Percentiles rank a stretch among this genome's conserved stretches.
Evolutionary conservation across 2,888 invertebrate genomes (phyloP).

Genomic region (Drosophila testacea): DNA sequence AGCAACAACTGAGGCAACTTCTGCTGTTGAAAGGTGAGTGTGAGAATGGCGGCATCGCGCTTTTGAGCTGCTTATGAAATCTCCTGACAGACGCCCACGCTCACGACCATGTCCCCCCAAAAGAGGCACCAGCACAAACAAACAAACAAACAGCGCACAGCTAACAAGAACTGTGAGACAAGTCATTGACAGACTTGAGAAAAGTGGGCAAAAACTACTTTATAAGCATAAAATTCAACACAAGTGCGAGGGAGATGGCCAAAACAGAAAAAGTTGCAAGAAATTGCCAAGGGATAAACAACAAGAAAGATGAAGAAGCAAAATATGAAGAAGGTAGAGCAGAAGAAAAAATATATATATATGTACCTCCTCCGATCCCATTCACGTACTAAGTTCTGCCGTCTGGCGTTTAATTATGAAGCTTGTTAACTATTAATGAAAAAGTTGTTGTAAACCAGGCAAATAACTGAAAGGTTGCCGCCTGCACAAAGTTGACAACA

Average conservation of each 20-base stretch:
- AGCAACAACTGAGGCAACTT: conserved; percentile 52
- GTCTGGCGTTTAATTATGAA: conserved; percentile 75
- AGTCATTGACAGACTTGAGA: conserved; percentile 61
- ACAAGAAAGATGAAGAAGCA: conserved; percentile 18
- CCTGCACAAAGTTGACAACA: conserved; percentile 28
- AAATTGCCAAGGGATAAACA: conserved; percentile 46
- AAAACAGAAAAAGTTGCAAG: conserved; percentile 26
- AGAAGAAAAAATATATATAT: conserved; percentile 13
- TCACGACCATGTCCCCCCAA: conserved; percentile 17
- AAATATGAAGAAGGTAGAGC: conserved; percentile 18
- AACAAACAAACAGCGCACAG: conserved; percentile 18
- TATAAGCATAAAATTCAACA: conserved; percentile 49
- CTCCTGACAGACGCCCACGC: conserved; percentile 49
- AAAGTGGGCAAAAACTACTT: conserved; percentile 54
- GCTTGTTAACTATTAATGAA: conserved; percentile 81
- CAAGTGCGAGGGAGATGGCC: conserved; percentile 14
- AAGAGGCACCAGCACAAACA: conserved; percentile 45
- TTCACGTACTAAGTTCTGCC: conserved; percentile 32
- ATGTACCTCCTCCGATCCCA: not conserved
- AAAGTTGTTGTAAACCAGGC: conserved; percentile 68
- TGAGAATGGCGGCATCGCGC: conserved; percentile 4
- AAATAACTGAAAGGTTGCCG: conserved; percentile 25
- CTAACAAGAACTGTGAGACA: conserved; percentile 44
- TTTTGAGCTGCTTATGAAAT: conserved; percentile 60
- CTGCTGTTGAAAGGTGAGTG: conserved; percentile 70